Evolutionary conservation across 2,888 invertebrate genomes (phyloP), one percentile per base, ranked within the genome.

Genomic region (Entomobrya multifasciata): DNA sequence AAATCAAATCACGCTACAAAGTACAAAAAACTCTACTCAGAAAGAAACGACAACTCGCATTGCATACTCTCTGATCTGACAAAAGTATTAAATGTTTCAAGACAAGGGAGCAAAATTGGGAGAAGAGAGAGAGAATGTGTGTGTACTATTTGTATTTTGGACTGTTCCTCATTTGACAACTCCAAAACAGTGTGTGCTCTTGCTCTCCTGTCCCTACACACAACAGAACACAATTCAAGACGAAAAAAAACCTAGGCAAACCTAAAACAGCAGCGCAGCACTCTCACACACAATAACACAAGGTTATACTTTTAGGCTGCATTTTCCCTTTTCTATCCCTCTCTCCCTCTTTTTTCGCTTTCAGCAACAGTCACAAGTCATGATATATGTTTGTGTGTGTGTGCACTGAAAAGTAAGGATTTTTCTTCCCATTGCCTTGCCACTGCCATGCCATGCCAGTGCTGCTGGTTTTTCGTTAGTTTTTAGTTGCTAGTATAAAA

Each of bases 291-390:
- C n/a, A n/a, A n/a, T n/a, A n/a, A n/a, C n/a, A n/a, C n/a, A n/a
- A n/a, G n/a, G n/a, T n/a, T n/a, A n/a, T n/a, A n/a, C 22, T 41
- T 57, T 25, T 47, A n/a, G n/a, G n/a, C 22, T 60, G 57, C 41
- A 41, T 27, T 41, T 44, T 41, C 60, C 27, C 72, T 49, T 30
- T 57, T 41, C 25, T 57, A 72, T 49, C 60, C n/a, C n/a, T 78
- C 62, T 41, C 44, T 62, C 20, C 17, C 27, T 49, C 30, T n/a
- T 52, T 36, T 67, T 52, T 70, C 49, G 44, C 52, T 76, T 78
- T 78, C 84, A 84, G 84, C 84, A 84, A 84, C 84, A 84, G 84
- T 84, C 77, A 84, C 49, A 57, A 78, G 62, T 74, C 74, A 36
- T n/a, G n/a, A n/a, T n/a, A n/a, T n/a, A n/a, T n/a, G n/a, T n/a